Evolutionary conservation across 2,888 invertebrate species (phyloP).

Genomic region (Hirtodrosophila cameraria): DNA sequence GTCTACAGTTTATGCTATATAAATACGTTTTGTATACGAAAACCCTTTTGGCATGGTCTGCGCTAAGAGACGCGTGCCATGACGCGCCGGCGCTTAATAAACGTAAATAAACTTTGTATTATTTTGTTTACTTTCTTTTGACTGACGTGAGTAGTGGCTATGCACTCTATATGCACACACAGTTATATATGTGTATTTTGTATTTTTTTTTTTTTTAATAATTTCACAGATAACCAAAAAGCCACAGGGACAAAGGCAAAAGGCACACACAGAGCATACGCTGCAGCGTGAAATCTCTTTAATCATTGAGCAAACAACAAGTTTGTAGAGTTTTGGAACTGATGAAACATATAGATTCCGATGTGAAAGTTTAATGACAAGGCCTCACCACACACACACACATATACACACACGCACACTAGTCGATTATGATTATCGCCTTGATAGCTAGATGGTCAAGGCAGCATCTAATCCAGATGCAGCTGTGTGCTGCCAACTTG

Average conservation of each 20-base stretch:
- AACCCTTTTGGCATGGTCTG: slow-evolving; percentile 55
- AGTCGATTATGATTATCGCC: slow-evolving; percentile 66
- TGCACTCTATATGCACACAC: not conserved
- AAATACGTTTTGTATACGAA: slow-evolving; percentile 6
- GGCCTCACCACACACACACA: slow-evolving; percentile 45
- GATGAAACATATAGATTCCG: slow-evolving; percentile 76
- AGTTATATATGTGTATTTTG: not conserved
- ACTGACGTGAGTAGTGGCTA: slow-evolving; percentile 48
- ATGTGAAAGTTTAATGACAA: slow-evolving; percentile 71
- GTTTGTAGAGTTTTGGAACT: slow-evolving; percentile 33
- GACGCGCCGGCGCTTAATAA: slow-evolving; percentile 63
- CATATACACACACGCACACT: not conserved
- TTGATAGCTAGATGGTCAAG: slow-evolving; percentile 55
- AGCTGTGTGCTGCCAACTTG: slow-evolving; percentile 61
- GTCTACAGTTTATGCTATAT: not conserved
- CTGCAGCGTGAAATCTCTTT: slow-evolving; percentile 66
- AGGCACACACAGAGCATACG: slow-evolving; percentile 19
- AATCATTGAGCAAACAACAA: slow-evolving; percentile 55
- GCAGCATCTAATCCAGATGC: slow-evolving; percentile 68
- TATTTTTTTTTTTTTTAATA: slow-evolving; percentile 64
- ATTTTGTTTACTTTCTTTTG: slow-evolving; percentile 72
- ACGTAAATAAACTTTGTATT: slow-evolving; percentile 62
- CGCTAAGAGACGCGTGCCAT: slow-evolving; percentile 66
- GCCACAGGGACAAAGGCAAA: slow-evolving; percentile 38
- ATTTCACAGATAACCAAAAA: slow-evolving; percentile 53